These are phyloP conservation scores for Loris lydekkerianus DNA, from an alignment of 2,797 vertebrate genomes.

Conservation along the genomic window DNA sequence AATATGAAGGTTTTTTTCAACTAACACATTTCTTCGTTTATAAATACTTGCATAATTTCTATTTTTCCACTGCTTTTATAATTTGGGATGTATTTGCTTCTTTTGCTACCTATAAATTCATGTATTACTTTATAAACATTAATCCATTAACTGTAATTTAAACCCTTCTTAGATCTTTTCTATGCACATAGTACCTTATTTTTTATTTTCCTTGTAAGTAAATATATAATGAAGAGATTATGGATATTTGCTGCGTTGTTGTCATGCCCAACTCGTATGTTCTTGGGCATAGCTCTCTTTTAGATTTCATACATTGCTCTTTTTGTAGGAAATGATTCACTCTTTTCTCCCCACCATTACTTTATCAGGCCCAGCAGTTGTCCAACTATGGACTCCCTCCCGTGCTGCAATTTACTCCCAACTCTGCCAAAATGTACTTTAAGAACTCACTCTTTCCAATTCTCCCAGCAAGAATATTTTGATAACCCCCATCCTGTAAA, in stretches of 20 bases:
- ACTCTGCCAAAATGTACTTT: slow-evolving; percentile 52
- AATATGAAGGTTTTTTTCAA: slow-evolving; percentile 49
- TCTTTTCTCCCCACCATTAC: background rate
- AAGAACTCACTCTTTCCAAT: slow-evolving; percentile 34
- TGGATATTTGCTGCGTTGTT: slow-evolving; percentile 13
- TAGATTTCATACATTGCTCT: background rate
- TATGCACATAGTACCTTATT: background rate
- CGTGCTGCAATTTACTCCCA: slow-evolving; percentile 30
- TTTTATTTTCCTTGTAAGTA: slow-evolving; percentile 6
- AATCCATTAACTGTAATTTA: slow-evolving; percentile 2
- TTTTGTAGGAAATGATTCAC: slow-evolving; percentile 24
- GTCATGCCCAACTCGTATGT: background rate
- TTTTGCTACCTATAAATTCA: slow-evolving; percentile 7
- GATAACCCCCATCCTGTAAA: slow-evolving; percentile 62
- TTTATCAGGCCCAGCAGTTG: background rate
- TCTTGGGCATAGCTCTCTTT: slow-evolving; percentile 22
- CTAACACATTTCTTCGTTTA: slow-evolving; percentile 26
- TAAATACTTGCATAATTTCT: slow-evolving; percentile 14
- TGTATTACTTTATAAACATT: slow-evolving; percentile 31
- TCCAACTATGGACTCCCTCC: background rate
- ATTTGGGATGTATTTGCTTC: slow-evolving; percentile 45
- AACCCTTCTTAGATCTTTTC: slow-evolving; percentile 40
- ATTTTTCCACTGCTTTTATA: background rate
- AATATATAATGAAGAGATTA: background rate
- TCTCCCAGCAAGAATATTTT: slow-evolving; percentile 68